Evolutionary conservation across 2,797 vertebrate genomes (phyloP).

Genomic region (Neostethus bicornis): DNA sequence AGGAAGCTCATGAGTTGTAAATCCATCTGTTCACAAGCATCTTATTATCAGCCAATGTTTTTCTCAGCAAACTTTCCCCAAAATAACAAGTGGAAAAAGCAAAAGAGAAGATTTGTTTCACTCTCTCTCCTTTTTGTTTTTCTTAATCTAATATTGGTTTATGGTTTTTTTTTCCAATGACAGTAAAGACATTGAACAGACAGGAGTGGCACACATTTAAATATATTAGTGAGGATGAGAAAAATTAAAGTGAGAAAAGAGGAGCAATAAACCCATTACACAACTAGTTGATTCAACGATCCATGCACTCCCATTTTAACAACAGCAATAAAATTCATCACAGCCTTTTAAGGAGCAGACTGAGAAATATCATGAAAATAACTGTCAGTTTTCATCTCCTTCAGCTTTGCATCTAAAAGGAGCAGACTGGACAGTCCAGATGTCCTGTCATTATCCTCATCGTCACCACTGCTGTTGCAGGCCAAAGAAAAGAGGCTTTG

Average conservation of each 20-base stretch:
- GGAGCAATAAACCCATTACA: constrained; percentile 33
- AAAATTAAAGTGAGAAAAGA: constrained; percentile 9
- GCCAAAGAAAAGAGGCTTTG: not conserved
- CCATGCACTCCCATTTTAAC: constrained; percentile 50
- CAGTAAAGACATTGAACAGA: constrained; percentile 4
- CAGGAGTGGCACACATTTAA: constrained; percentile 13
- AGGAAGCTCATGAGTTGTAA: constrained; percentile 12
- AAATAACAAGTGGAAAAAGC: constrained; percentile 30
- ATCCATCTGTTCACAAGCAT: constrained; percentile 21
- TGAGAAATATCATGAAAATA: constrained; percentile 41
- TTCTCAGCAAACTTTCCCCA: constrained; percentile 29
- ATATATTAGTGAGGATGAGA: constrained; percentile 38
- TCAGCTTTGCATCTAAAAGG: constrained; percentile 24
- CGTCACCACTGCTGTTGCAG: not conserved
- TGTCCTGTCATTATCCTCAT: constrained; percentile 1
- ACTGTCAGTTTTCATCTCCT: constrained; percentile 30
- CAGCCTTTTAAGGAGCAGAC: constrained; percentile 34
- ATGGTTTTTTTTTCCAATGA: constrained; percentile 15
- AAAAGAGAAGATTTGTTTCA: constrained; percentile 25
- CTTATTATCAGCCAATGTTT: constrained; percentile 42
- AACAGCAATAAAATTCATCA: constrained; percentile 51
- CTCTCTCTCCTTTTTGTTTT: not conserved
- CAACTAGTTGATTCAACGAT: constrained; percentile 52
- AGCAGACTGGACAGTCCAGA: constrained; percentile 9
- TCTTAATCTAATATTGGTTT: not conserved